A percentile compares a stretch with the other conserved stretches of the same genome.
Conservation (phyloP, 2,888 invertebrate species). For the Phalera bucephala region DNA sequence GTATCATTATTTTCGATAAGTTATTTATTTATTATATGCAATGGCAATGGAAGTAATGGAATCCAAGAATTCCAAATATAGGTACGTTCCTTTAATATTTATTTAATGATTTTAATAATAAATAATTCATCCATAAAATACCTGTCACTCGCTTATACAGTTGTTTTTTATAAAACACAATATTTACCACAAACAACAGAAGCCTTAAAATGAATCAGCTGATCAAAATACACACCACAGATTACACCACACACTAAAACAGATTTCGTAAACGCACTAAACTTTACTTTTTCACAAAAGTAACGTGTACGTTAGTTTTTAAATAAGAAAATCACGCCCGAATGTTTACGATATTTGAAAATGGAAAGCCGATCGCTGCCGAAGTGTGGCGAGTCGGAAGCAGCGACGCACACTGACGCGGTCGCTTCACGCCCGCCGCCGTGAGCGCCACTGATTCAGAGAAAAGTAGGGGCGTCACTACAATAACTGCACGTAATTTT, state of each 20-base stretch:
- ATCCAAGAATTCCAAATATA: no score
- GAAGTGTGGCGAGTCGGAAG: constrained; percentile 69
- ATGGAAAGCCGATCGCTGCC: constrained; percentile 41
- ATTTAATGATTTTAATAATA: no score
- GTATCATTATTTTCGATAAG: constrained; percentile 15
- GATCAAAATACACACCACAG: constrained; percentile 52
- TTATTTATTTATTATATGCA: not conserved
- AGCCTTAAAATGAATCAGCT: constrained; percentile 58
- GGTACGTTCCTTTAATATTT: no score
- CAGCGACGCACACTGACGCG: constrained; percentile 63
- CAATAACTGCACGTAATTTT: constrained; percentile 52
- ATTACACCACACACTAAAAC: constrained; percentile 34
- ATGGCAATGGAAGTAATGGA: no score
- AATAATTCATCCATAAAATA: no score
- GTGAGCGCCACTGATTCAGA: constrained; percentile 54
- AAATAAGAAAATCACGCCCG: constrained; percentile 28
- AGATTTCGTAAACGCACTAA: constrained; percentile 36
- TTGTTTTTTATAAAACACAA: no score
- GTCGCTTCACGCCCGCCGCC: constrained; percentile 36
- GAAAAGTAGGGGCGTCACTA: constrained; percentile 73
- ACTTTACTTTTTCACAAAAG: constrained; percentile 65
- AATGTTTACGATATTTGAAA: constrained; percentile 44
- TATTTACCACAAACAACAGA: constrained; percentile 32
- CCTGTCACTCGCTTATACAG: no score
- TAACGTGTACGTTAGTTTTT: constrained; percentile 45